phyloP scores from a whole-genome alignment of 2,888 invertebrate genomes.

The Drosophila pullipes region DNA sequence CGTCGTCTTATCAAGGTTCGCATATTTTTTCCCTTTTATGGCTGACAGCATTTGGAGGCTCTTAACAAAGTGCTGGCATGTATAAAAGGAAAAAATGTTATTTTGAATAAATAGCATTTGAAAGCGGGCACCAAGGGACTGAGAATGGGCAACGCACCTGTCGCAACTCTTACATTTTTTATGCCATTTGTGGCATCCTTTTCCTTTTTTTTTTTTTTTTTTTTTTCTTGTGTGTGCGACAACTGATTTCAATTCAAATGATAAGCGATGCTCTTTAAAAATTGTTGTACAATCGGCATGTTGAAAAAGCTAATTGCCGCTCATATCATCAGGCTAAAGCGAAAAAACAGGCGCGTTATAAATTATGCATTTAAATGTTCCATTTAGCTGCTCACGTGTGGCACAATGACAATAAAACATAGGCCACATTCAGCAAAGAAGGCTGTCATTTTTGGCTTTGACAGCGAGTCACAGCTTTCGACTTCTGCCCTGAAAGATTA shows the following conservation, averaged over 20 bases:
- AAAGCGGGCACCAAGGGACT: not conserved
- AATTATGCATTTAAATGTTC: constrained; percentile 60
- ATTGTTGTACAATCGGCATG: constrained; percentile 13
- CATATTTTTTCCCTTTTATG: constrained; percentile 31
- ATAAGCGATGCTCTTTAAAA: constrained; percentile 46
- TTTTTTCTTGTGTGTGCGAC: no score
- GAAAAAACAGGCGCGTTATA: constrained; percentile 30
- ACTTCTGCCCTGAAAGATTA: constrained; percentile 47
- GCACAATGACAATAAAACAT: not conserved
- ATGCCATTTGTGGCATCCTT: constrained; percentile 7
- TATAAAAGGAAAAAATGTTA: constrained; percentile 10
- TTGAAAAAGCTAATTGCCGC: constrained; percentile 37
- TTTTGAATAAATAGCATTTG: constrained; percentile 30
- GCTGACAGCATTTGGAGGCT: constrained; percentile 30
- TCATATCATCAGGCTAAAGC: constrained; percentile 9
- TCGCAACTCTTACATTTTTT: constrained; percentile 19
- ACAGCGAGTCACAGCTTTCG: constrained; percentile 40
- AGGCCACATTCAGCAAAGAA: not conserved
- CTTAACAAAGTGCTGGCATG: constrained; percentile 31
- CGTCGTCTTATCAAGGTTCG: constrained; percentile 39
- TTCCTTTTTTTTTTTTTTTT: no score
- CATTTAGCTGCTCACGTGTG: constrained; percentile 27
- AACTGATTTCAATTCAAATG: constrained; percentile 31
- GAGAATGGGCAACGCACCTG: constrained; percentile 1
- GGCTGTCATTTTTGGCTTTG: constrained; percentile 24